These are phyloP conservation scores for Vulpes vulpes DNA, from an alignment of 2,113 vertebrate genomes.

Conservation along the genomic window DNA sequence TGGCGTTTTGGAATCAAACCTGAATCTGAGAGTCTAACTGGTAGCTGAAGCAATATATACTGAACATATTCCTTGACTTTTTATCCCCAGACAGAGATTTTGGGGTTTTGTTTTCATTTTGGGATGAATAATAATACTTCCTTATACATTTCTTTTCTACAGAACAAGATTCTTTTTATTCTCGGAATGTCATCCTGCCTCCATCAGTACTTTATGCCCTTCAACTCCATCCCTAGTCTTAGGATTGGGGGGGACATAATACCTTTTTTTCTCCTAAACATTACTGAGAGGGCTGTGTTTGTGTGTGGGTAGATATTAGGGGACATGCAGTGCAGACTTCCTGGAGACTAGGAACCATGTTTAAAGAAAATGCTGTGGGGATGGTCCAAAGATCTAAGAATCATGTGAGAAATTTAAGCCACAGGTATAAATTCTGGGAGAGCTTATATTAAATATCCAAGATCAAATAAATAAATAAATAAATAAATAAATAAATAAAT, in stretches of 20 bases:
- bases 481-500: background rate
- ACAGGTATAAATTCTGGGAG: background rate
- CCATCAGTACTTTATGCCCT: background rate
- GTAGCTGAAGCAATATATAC: background rate
- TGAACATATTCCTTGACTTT: slow-evolving; percentile 4
- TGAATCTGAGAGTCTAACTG: slow-evolving; percentile 45
- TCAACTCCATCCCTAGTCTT: background rate
- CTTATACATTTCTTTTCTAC: background rate
- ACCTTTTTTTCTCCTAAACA: background rate
- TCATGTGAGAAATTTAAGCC: background rate
- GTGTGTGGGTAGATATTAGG: background rate
- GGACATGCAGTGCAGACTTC: fast-evolving
- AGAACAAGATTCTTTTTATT: background rate
- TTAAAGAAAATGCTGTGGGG: background rate
- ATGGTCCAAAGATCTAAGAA: background rate
- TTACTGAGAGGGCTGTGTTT: background rate
- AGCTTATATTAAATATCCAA: background rate
- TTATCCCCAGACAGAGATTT: background rate
- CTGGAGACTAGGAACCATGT: background rate
- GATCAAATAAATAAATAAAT: too few species aligned
- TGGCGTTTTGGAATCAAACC: slow-evolving; percentile 51
- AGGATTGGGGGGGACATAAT: fast-evolving
- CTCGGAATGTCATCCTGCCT: background rate
- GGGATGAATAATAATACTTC: background rate
- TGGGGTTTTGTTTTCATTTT: background rate